Base-by-base conservation (phyloP, 2,888 invertebrate genomes). In the Melinaea marsaeus region DNA sequence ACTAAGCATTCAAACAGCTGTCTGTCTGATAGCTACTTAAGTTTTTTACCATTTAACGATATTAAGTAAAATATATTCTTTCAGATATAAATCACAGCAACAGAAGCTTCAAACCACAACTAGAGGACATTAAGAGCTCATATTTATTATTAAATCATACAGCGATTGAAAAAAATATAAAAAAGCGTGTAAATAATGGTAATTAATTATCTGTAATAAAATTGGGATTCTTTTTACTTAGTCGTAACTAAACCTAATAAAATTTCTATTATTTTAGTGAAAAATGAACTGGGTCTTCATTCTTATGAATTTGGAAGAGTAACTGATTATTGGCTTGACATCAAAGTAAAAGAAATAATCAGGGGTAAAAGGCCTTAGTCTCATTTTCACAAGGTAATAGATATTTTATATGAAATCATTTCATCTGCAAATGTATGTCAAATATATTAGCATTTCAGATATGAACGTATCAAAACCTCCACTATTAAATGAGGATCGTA, bases 71-170 rank as follows among this genome's bases (percentile, higher is more conserved):
- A 48, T 51, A 13, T 37, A 13, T 65, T 60, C 69, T 81, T 81
- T 61, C 75, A 86, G 87, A 75, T 47, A 64, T 68, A 9, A 73
- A 71, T 58, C 74, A 76, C 57, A 75, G 74, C 61, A 77, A 63
- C 55, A 76, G 69, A 76, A 77, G 73, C 69, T 89, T 81, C 65
- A 86, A 81, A 64, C 88, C 89, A 0, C 81, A 85, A 67, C 72
- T 88, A 54, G 87, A 88, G 73, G 88, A 89, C 54, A 88, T 89
- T 63, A 81, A 87, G 71, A 88, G 88, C 71, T 89, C 89, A 51
- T 79, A 74, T 71, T 70, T 86, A 61, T 71, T 89, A 58, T 62
- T 88, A 61, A 82, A 82, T 66, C 75, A 80, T 65, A 75, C 75
- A 58, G 55, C 59, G 2, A 67, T 65, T 45, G 61, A 74, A 22